Evolutionary conservation across 2,113 vertebrate species (phyloP), one percentile per base, ranked within the genome.

Genomic region (Melanostigma gelatinosum): DNA sequence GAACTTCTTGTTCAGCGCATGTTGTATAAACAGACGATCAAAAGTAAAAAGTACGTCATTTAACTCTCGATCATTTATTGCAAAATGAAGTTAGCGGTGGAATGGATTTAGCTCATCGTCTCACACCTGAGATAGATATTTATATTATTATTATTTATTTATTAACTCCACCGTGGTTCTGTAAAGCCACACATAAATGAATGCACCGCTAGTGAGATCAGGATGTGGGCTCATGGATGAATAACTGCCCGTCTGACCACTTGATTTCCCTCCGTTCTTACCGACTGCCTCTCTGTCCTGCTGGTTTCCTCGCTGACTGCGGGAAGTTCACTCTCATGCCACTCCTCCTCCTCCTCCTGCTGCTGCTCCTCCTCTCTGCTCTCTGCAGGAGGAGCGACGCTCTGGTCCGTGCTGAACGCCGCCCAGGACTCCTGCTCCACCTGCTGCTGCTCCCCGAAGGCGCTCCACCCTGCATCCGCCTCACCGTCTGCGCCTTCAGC

Each of bases 381-480:
- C 72, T 89, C 92, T 9, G 88, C 88, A 70, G 84, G 58, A 34
- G 52, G 58, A 38, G 87, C 90, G 4, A 72, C 27, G 54, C 72
- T 82, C 36, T 93, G 90, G 42, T 96, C 95, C 20, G 95, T 92
- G 87, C 93, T 94, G 93, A 99, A 99, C 12, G 96, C 93, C 67
- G 96, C 97, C 98, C 98, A 99, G 0, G 96, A 95, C 38, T 93
- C 95, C 79, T 81, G 89, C 52, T n/a, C 22, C 34, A 91, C 94
- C 36, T 84, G 77, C 34, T 92, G 94, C 44, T 85, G 79, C 62
- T 93, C 87, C 3, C 85, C 96, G 87, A 99, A 99, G 72, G 98
- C 97, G 77, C 95, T 97, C 97, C 98, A 99, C 4, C 95, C 97
- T 0, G 86, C 64, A 44, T 85, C 89, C 4, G 29, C 77, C 20